Base-by-base conservation (phyloP, 2,113 vertebrate genomes). In the Lepus americanus region DNA sequence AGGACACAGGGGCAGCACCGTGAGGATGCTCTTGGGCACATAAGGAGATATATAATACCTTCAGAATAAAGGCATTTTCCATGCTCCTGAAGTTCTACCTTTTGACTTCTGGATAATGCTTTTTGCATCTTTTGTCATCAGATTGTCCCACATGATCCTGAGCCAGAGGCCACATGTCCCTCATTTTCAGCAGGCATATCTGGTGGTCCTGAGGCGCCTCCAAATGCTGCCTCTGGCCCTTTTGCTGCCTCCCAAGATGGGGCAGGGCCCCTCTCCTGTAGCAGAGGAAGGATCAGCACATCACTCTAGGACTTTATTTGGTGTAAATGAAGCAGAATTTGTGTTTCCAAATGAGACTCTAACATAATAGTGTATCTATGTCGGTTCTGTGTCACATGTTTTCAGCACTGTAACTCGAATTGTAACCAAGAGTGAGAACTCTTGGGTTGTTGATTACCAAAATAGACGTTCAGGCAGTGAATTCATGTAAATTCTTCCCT, bases 381-480 rank as follows among this genome's bases (percentile, higher is more conserved):
- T 85, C 0, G 69, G n/a, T 63, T 76, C 0, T 39, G 13, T 16
- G 0, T 89, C 36, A 19, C 1, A 59, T 94, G 66, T 84, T 80
- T 89, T 59, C 23, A 33, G 4, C 51, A 12, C 73, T 79, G 11
- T 19, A 49, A 69, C 49, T 92, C 19, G 55, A 14, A 49, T 49
- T 33, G 25, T 84, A n/a, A 36, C 8, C 9, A 39, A 29, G 31
- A 85, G 22, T 78, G 51, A 89, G 9, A 94, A 82, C 66, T 39
- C 20, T 83, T 59, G n/a, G 20, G 70, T 66, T 80, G 49, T 94
- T 91, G 33, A 55, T 89, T 51, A 67, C 59, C 22, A 87, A 94
- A 77, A 31, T 69, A 86, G 51, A 95, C 72, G 80, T 63, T 72
- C 11, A 59, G 7, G 66, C 8, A 66, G 9, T 59, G 36, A 90